phyloP scores from a whole-genome alignment of 2,797 vertebrate genomes.

The Echeneis naucrates region DNA sequence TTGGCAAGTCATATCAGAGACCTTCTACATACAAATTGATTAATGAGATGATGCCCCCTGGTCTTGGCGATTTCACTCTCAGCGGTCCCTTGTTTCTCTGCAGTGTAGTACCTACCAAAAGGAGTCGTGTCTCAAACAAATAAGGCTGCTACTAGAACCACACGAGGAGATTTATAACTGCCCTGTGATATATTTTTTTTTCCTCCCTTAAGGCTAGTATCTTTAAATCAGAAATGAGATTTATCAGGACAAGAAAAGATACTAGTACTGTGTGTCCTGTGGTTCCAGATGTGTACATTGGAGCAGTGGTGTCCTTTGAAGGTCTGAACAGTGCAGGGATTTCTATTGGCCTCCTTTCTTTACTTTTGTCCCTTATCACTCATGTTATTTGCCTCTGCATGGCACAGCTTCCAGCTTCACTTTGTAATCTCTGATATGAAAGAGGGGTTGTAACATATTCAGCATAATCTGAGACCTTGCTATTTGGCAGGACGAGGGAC shows the following conservation, averaged over 20 bases:
- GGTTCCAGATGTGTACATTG: constrained; percentile 6
- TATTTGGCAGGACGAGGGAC: constrained; percentile 12
- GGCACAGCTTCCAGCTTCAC: constrained; percentile 25
- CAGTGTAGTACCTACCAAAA: constrained; percentile 27
- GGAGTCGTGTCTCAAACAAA: constrained; percentile 16
- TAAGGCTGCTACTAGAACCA: constrained; percentile 8
- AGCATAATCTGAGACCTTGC: constrained; percentile 15
- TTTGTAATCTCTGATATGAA: constrained; percentile 19
- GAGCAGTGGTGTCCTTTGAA: constrained; percentile 20
- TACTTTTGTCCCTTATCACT: constrained; percentile 8
- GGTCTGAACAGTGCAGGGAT: constrained; percentile 19
- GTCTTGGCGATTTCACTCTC: constrained; percentile 12
- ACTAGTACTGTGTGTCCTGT: neutral
- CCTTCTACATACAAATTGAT: constrained; percentile 41
- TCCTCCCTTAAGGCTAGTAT: neutral
- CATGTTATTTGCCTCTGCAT: constrained; percentile 25
- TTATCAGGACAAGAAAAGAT: constrained; percentile 9
- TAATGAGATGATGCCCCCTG: constrained; percentile 28
- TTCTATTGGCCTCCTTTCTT: constrained; percentile 32
- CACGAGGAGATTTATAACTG: constrained; percentile 7
- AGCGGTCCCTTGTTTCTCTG: constrained; percentile 31
- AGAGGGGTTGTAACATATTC: constrained; percentile 10
- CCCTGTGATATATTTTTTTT: neutral
- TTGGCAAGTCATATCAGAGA: constrained; percentile 42
- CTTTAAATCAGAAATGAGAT: constrained; percentile 15